Evolutionary conservation across 2,113 vertebrate species (phyloP).

Genomic region (Erythrolamprus reginae): DNA sequence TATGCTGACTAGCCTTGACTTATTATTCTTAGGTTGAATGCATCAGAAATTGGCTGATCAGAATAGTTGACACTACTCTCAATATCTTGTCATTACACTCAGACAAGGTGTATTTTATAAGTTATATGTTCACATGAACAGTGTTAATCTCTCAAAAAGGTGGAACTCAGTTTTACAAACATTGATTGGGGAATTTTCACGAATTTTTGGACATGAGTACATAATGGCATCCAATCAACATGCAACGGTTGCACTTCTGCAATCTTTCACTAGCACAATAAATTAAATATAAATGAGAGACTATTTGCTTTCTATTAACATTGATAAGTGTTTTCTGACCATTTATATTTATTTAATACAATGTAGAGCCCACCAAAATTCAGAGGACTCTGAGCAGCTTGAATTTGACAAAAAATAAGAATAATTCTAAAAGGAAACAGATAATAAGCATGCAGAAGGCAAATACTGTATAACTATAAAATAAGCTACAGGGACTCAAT

Average conservation of each 20-base stretch:
- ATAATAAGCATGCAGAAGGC: neutral
- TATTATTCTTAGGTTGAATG: conserved; percentile 34
- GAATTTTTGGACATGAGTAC: conserved; percentile 16
- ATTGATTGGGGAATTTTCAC: conserved; percentile 35
- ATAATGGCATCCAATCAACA: neutral
- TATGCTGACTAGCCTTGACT: neutral
- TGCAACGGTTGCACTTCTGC: neutral
- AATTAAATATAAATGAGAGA: neutral
- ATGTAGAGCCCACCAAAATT: neutral
- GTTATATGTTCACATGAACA: conserved; percentile 27
- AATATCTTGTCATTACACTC: neutral
- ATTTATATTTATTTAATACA: neutral
- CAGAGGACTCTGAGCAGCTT: neutral
- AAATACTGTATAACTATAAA: neutral
- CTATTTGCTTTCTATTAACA: neutral
- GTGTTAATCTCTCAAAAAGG: conserved; percentile 20
- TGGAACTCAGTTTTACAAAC: conserved; percentile 27
- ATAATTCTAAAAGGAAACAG: neutral
- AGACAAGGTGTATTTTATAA: neutral
- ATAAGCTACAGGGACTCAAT: neutral
- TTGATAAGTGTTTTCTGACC: neutral
- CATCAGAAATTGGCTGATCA: conserved; percentile 34
- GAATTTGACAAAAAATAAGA: neutral
- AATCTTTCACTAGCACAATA: neutral
- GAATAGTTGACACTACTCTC: conserved; percentile 5